Percentiles rank a stretch among this genome's conserved stretches.
Evolutionary conservation across 2,113 vertebrate species (phyloP).

Genomic region (Cyprinodon tularosa): DNA sequence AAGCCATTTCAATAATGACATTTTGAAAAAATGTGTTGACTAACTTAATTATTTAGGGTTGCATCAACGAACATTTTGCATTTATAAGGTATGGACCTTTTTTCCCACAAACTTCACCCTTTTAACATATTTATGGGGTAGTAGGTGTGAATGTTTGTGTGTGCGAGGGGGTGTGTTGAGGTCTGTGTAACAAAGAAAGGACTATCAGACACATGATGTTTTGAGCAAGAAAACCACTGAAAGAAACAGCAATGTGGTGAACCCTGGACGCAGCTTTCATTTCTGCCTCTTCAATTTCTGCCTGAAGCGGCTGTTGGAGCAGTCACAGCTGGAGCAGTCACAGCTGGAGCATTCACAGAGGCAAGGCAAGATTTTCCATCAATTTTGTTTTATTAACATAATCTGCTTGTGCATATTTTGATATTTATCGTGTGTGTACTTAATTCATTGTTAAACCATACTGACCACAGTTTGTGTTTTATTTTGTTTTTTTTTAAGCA

Average conservation of each 20-base stretch:
- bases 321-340: conserved; percentile 3
- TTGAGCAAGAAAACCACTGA: conserved; percentile 17
- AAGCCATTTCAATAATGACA: too few species aligned
- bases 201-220: neutral
- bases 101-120: too few species aligned
- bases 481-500: neutral
- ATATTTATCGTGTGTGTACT: neutral
- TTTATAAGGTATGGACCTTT: too few species aligned
- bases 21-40: too few species aligned
- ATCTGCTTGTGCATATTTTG: neutral
- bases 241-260: neutral
- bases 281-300: conserved; percentile 10
- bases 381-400: neutral
- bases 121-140: too few species aligned
- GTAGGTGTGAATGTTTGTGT: neutral
- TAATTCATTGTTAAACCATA: too few species aligned
- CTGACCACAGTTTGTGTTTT: neutral
- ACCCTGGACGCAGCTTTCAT: conserved; percentile 2
- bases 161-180: neutral
- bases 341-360: neutral
- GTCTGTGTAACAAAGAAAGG: neutral
- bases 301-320: conserved; percentile 7
- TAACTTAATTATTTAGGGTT: too few species aligned
- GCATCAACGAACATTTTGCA: too few species aligned
- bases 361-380: conserved; percentile 34